Conservation (phyloP, 2,797 vertebrate genomes). For the Muscicapa striata region DNA sequence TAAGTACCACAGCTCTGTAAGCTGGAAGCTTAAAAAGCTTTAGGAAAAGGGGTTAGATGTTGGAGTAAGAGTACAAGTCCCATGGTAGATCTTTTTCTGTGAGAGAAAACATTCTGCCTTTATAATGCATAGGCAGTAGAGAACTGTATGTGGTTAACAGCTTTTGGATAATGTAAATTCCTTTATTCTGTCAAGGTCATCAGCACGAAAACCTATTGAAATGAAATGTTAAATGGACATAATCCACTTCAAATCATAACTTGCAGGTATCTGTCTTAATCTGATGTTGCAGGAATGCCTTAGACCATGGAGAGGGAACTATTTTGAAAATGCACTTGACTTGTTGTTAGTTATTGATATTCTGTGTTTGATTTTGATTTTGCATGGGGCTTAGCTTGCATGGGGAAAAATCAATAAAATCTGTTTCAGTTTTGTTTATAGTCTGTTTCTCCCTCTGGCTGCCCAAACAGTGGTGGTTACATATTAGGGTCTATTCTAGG, state of each 20-base stretch:
- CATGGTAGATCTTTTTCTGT: not conserved
- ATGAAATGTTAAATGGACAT: not conserved
- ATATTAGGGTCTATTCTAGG: slow-evolving; percentile 40
- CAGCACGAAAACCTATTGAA: not conserved
- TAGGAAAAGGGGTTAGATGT: not conserved
- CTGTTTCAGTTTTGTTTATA: slow-evolving; percentile 59
- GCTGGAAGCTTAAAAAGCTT: not conserved
- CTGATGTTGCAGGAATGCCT: not conserved
- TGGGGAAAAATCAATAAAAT: slow-evolving; percentile 63
- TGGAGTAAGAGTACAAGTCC: not conserved
- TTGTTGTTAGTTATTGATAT: slow-evolving; percentile 57
- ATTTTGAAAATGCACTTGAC: slow-evolving; percentile 44
- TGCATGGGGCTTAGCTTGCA: slow-evolving; percentile 29
- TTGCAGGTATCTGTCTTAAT: slow-evolving; percentile 25
- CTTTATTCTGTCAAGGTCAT: not conserved
- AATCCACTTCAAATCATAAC: slow-evolving; percentile 14
- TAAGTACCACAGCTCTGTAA: not conserved
- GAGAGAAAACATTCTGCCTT: not conserved
- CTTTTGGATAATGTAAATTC: not conserved
- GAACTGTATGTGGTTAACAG: not conserved
- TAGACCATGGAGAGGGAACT: slow-evolving; percentile 25
- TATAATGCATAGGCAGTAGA: not conserved
- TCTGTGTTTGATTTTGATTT: slow-evolving; percentile 56
- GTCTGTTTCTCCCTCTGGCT: slow-evolving; percentile 47
- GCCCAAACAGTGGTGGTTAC: slow-evolving; percentile 6